Evolutionary conservation across 2,113 vertebrate species (phyloP).

Genomic region (Cyprinus carpio): DNA sequence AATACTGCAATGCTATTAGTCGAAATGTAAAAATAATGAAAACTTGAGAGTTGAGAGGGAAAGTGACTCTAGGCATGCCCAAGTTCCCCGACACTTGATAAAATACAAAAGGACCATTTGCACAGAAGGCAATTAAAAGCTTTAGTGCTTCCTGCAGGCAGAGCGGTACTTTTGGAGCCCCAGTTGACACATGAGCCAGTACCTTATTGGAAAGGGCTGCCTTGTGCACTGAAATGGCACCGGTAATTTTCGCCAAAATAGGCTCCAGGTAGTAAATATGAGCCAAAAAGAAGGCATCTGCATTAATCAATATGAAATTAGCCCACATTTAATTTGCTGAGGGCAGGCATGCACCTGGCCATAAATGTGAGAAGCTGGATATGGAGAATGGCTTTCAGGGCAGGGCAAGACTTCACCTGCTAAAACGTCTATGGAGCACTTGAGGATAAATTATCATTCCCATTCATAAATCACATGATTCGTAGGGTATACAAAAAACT

Average conservation of each 20-base stretch:
- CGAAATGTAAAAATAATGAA: neutral
- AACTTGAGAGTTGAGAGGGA: neutral
- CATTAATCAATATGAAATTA: slow-evolving; percentile 83
- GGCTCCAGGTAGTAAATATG: slow-evolving; percentile 83
- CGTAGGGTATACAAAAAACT: no score
- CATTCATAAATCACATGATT: slow-evolving; percentile 12
- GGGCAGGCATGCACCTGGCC: slow-evolving; percentile 74
- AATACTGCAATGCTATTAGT: neutral
- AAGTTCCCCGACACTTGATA: slow-evolving; percentile 77
- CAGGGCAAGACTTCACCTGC: neutral
- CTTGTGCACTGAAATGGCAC: slow-evolving; percentile 89
- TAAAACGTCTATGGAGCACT: neutral
- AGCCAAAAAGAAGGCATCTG: slow-evolving; percentile 81
- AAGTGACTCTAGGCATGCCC: slow-evolving; percentile 52
- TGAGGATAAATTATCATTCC: neutral
- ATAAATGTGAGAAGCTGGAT: slow-evolving; percentile 52
- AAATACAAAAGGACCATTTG: slow-evolving; percentile 82
- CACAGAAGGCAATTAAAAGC: slow-evolving; percentile 99
- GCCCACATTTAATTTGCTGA: slow-evolving; percentile 73
- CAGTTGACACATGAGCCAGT: slow-evolving; percentile 93
- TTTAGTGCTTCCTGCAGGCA: slow-evolving; percentile 97
- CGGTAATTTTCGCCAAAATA: slow-evolving; percentile 89
- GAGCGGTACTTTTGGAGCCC: slow-evolving; percentile 94
- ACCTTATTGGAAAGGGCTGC: slow-evolving; percentile 87
- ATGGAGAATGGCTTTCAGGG: neutral